Evolutionary conservation across 2,113 vertebrate genomes (phyloP).

Genomic region (Pimephales promelas): DNA sequence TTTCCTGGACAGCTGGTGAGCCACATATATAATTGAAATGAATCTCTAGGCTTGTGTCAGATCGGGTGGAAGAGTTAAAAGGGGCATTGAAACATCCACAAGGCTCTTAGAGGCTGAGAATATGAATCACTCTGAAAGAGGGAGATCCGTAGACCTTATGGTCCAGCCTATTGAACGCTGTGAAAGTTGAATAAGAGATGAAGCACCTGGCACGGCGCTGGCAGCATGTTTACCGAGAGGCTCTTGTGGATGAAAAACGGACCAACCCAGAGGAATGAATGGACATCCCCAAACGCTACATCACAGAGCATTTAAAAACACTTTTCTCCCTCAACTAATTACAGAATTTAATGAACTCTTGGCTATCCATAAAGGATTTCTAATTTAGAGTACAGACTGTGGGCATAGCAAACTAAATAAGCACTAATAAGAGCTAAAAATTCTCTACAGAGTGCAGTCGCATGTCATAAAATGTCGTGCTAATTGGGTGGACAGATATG

Average conservation of each 20-base stretch:
- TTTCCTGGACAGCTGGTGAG: conserved; percentile 43
- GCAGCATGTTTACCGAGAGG: not conserved
- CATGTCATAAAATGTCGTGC: conserved; percentile 19
- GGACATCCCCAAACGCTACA: not conserved
- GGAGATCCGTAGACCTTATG: conserved; percentile 42
- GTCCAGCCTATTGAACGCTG: conserved; percentile 23
- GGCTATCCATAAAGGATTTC: conserved; percentile 20
- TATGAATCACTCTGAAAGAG: conserved; percentile 35
- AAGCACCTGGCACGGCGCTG: conserved; percentile 11
- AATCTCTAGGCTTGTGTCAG: conserved; percentile 50
- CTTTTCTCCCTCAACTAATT: conserved; percentile 20
- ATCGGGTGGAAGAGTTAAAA: conserved; percentile 42
- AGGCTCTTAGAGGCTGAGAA: conserved; percentile 4
- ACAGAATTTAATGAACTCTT: conserved; percentile 23
- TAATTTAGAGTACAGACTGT: conserved; percentile 16
- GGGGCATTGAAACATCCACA: conserved; percentile 24
- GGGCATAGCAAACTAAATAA: conserved; percentile 15
- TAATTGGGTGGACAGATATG: conserved; percentile 29
- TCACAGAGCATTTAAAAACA: not conserved
- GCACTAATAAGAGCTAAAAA: conserved; percentile 19
- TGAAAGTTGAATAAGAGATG: conserved; percentile 27
- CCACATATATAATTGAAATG: conserved; percentile 59
- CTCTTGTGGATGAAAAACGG: not conserved
- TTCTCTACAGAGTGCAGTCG: conserved; percentile 8
- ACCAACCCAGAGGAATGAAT: not conserved